Base-by-base conservation (phyloP, 2,797 vertebrate genomes). In the Fistularia tabacaria region DNA sequence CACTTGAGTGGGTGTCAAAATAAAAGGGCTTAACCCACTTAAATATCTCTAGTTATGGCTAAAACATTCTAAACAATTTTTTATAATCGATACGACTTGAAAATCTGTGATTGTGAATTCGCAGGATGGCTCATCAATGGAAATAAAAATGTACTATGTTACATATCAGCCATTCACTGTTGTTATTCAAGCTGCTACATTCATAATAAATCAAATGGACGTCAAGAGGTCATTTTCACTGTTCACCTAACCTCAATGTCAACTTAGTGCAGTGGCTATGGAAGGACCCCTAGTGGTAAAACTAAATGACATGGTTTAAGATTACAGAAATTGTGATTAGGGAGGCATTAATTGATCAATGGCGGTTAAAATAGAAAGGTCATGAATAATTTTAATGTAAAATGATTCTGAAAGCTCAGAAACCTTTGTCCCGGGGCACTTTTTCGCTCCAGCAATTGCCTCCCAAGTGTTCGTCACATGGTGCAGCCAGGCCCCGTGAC, bases 91-190 rank as follows among this genome's bases (percentile, higher is more conserved):
- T 7, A 57, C 59, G 70, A 79, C 73, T 80, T 71, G 67, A 86
- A 79, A 46, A 39, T 70, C 38, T 64, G 12, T 59, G 59, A 71
- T 63, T 40, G 15, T 74, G 1, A 49, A 59, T 65, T 69, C 49
- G 25, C 25, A 25, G 69, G 14, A 8, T 63, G n/a, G 43, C 36
- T 64, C 50, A 42, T 57, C 58, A 66, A 64, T 67, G 57, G 52
- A 74, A 69, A 85, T 87, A 45, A 84, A 87, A 82, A 74, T 69
- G 57, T 78, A 57, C 60, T 51, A 48, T 79, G 48, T 80, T 11
- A 1, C 7, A 45, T 13, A 55, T 54, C 60, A 57, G 42, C 1
- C 6, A 0, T n/a, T 56, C 13, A 10, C 1, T 46, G 0, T 10
- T 57, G 14, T 69, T 63, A 9, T 36, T 63, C 14, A 52, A 56